Evolutionary conservation across 2,113 vertebrate genomes (phyloP).

Genomic region (Cyphomyrus plagiostoma): DNA sequence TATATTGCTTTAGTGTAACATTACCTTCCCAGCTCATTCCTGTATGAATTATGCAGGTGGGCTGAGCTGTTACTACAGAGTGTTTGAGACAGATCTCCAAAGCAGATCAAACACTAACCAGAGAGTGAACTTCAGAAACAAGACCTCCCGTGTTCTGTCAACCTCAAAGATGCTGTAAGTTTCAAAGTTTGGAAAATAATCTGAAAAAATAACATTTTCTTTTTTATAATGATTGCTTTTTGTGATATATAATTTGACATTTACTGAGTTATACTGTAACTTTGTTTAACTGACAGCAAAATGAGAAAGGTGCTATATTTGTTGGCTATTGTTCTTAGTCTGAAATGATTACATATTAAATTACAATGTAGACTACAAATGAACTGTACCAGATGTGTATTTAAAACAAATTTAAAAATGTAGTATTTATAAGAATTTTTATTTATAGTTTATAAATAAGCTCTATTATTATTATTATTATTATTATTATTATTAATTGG

Average conservation of each 20-base stretch:
- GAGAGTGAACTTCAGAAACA: slow-evolving; percentile 8
- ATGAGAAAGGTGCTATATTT: background rate
- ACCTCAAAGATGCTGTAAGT: slow-evolving; percentile 9
- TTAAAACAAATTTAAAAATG: background rate
- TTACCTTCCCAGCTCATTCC: slow-evolving; percentile 50
- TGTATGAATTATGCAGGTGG: slow-evolving; percentile 67
- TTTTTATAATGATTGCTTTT: slow-evolving; percentile 23
- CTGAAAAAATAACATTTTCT: background rate
- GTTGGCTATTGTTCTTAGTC: background rate
- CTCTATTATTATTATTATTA: background rate
- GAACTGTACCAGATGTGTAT: background rate
- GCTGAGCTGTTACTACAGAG: slow-evolving; percentile 39
- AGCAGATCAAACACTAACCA: slow-evolving; percentile 34
- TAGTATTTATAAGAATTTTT: background rate
- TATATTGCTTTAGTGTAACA: slow-evolving; percentile 58
- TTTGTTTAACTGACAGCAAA: background rate
- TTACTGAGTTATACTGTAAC: background rate
- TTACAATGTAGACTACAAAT: background rate
- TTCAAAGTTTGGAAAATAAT: slow-evolving; percentile 4
- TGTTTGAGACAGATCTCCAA: slow-evolving; percentile 47
- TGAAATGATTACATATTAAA: background rate
- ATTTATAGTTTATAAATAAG: slow-evolving; percentile 4
- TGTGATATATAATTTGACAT: background rate
- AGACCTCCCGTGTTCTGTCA: background rate
- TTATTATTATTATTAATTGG: background rate